Evolutionary conservation across 2,797 vertebrate species (phyloP).

Genomic region (Chlorospingus flavigularis): DNA sequence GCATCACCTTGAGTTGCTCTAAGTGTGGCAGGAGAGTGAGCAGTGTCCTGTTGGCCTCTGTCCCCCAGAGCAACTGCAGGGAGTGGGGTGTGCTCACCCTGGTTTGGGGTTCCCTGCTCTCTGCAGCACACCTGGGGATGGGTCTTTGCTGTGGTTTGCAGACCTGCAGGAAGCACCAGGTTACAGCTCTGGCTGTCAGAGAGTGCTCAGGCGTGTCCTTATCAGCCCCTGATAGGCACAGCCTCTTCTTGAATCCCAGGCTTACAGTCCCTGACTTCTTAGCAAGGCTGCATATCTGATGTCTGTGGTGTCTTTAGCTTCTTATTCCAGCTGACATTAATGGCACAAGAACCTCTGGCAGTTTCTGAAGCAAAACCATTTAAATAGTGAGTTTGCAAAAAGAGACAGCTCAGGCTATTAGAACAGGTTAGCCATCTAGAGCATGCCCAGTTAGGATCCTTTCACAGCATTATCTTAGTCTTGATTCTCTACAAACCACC

Average conservation of each 20-base stretch:
- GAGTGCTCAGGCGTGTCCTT: not conserved
- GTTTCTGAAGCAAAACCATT: not conserved
- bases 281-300: not conserved
- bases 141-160: not conserved
- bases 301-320: not conserved
- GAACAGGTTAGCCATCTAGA: not conserved
- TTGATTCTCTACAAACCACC: not conserved
- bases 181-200: not conserved
- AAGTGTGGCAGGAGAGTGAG: not conserved
- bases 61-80: rapidly evolving
- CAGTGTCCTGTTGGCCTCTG: not conserved
- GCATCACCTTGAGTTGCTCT: not conserved
- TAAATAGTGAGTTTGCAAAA: not conserved
- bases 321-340: not conserved
- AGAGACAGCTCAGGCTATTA: not conserved
- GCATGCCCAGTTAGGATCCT: not conserved
- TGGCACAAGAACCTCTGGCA: not conserved
- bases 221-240: not conserved
- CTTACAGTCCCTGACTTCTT: not conserved
- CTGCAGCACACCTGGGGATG: not conserved
- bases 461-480: not conserved
- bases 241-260: not conserved
- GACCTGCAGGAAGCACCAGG: not conserved
- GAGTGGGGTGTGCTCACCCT: not conserved
- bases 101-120: not conserved